Evolutionary conservation across 2,888 invertebrate genomes (phyloP), one percentile per base, ranked within the genome.

Genomic region (Adela reaumurella): DNA sequence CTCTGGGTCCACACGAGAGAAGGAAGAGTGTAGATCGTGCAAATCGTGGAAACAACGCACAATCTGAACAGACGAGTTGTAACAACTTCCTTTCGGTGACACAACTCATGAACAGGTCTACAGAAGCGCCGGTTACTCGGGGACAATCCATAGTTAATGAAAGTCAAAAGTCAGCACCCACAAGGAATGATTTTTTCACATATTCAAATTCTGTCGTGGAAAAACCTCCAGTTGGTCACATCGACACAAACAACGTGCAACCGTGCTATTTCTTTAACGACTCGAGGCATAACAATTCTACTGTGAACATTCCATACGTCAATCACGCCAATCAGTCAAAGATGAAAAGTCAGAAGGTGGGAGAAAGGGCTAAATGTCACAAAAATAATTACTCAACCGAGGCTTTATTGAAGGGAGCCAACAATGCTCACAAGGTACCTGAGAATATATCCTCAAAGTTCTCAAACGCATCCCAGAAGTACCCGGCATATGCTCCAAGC

Each of bases 311-410:
- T 54, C 54, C 58, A 35, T 70, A 71, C 43, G 74, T 68, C 62
- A 51, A 68, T 14, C 65, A 69, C 47, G 52, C 55, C 43, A 77
- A 76, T 63, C 52, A 57, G 2, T 76, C 76, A 58, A 35, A 60
- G n/a, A 67, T 58, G 51, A 69, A 72, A 57, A 44, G 17, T 10
- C 14, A 44, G 4, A 17, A 43, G 6, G 55, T 64, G 2, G 76
- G 76, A 48, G 77, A 77, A 57, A 64, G 53, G 52, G 52, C 64
- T 1, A 78, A 77, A 57, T 57, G 61, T 2, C 70, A 73, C 46
- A 78, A 78, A 54, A 73, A 74, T 53, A 77, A 67, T 55, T 78
- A 78, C 58, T 77, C 78, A 1, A 76, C 78, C 1, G 78, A 78
- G 59, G 65, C 78, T 11, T 58, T 78, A 35, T 60, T 78, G 53